Evolutionary conservation across 2,113 vertebrate species (phyloP).

Genomic region (Sturnira hondurensis): DNA sequence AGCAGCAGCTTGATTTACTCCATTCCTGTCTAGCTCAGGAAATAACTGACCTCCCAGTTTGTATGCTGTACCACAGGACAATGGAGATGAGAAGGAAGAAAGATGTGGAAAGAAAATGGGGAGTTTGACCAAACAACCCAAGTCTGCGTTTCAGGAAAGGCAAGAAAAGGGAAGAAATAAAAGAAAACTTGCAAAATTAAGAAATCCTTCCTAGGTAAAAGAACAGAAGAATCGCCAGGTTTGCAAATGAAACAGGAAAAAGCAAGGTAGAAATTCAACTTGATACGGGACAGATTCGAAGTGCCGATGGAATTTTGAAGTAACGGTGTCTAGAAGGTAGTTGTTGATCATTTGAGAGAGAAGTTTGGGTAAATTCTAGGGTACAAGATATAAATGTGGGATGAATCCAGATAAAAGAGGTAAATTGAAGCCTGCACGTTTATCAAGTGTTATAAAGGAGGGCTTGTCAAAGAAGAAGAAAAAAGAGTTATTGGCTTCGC

Average conservation of each 20-base stretch:
- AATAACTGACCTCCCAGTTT: neutral
- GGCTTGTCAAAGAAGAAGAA: neutral
- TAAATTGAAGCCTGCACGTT: neutral
- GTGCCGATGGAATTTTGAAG: neutral
- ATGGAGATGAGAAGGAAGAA: neutral
- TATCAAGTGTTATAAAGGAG: neutral
- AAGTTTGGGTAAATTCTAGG: neutral
- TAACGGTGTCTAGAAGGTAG: neutral
- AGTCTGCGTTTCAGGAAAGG: neutral
- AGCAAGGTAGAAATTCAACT: neutral
- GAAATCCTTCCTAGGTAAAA: neutral
- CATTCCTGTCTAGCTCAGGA: neutral
- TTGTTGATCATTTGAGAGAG: neutral
- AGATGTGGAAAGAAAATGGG: neutral
- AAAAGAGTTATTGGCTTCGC: neutral
- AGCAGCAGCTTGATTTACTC: neutral
- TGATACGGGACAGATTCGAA: neutral
- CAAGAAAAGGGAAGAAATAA: neutral
- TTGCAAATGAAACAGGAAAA: neutral
- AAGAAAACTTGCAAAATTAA: neutral
- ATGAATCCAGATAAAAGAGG: neutral
- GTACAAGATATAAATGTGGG: neutral
- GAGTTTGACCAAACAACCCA: neutral
- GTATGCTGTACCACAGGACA: neutral
- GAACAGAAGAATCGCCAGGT: neutral